Conservation (phyloP, 2,113 vertebrate species). For the Elachura formosa region DNA sequence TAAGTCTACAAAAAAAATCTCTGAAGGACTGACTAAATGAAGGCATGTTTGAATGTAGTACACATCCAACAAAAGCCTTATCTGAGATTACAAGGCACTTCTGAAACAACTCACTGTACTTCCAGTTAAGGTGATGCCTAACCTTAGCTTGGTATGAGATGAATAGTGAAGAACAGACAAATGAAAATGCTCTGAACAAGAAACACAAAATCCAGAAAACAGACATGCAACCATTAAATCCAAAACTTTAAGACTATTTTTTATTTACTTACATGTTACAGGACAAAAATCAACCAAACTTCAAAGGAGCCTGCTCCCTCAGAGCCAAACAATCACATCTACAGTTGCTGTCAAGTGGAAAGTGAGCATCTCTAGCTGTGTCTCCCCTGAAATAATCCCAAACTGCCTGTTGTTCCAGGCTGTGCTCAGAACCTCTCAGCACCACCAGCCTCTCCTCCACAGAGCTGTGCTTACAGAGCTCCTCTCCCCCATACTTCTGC, state of each 20-base stretch:
- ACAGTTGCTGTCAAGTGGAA: constrained; percentile 12
- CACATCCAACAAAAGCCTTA: not conserved
- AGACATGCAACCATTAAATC: not conserved
- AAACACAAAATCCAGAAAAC: not conserved
- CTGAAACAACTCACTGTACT: not conserved
- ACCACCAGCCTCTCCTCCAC: constrained; percentile 49
- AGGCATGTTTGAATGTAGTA: not conserved
- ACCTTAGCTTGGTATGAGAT: not conserved
- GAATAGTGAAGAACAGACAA: not conserved
- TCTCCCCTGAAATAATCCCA: constrained; percentile 33
- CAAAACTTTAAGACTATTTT: not conserved
- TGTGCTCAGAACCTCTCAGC: constrained; percentile 45
- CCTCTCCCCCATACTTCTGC: constrained; percentile 32
- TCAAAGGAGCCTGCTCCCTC: constrained; percentile 43
- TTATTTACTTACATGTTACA: constrained; percentile 64
- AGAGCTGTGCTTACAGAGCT: not conserved
- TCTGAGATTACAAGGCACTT: not conserved
- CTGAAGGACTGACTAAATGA: not conserved
- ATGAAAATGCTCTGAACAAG: not conserved
- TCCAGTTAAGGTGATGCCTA: not conserved
- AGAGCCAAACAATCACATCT: not conserved
- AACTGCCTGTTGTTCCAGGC: constrained; percentile 56
- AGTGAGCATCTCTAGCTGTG: constrained; percentile 2
- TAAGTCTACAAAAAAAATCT: not conserved
- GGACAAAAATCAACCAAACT: constrained; percentile 29